Base-by-base conservation (phyloP, 2,888 invertebrate species). In the Cheilosia urbana region DNA sequence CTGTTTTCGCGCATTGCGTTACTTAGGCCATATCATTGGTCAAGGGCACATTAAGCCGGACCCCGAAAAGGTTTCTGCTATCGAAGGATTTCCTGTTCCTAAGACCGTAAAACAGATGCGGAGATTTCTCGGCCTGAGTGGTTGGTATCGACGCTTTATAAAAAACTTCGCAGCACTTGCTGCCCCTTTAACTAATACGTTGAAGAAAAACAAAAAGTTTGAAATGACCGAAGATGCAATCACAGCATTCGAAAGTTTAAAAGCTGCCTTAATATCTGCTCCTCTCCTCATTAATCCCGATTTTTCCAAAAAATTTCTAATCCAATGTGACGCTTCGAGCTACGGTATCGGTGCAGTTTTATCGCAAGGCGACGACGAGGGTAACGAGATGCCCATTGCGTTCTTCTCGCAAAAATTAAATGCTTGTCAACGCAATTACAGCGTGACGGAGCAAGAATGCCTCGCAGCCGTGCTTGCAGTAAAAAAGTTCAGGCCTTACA, bases 401-500 rank as follows among this genome's bases (percentile, higher is more conserved):
- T 62, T n/a, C n/a, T 62, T 45, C 11, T 62, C 62, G 1, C 62
- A 62, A 17, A 62, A 62, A 9, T n/a, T 62, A 2, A 62, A 62
- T 21, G 7, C 45, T 1, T 45, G 45, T 21, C 62, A 62, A n/a
- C 21, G 62, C 13, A 62, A 62, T 24, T 62, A 62, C n/a, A 62
- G 62, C 21, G 62, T 62, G n/a, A 62, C 62, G 21, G 47, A 60
- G 60, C 45, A 47, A 17, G 45, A 47, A 15, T 40, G 40, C 4
- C 40, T 40, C 40, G 27, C 27, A 27, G 27, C 27, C 27, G 27
- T 45, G 17, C 45, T 5, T 5, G 45, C 45, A 45, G 45, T 45
- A 0, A 45, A 45, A 45, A 45, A 45, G 45, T 45, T 45, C n/a
- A 45, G 45, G 17, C 45, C 45, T 6, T 45, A 45, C 3, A 17